Percentiles rank a stretch among this genome's conserved stretches.
phyloP scores from a whole-genome alignment of 2,113 vertebrate species.

The Phrynosoma blainvillii region DNA sequence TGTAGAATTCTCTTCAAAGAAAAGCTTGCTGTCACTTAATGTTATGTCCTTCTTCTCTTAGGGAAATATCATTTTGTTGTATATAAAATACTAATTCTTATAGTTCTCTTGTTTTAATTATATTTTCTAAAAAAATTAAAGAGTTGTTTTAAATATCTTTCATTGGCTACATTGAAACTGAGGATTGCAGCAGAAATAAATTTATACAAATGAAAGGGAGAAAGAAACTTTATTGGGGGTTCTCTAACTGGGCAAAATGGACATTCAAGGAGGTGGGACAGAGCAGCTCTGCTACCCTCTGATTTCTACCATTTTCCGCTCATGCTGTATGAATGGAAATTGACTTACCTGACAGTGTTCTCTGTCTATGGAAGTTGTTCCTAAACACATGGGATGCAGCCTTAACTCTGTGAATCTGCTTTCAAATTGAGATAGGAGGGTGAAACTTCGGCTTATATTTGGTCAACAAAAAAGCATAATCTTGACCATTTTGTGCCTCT shows the following conservation, averaged over 20 bases:
- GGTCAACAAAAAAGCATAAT: background rate
- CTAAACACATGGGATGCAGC: background rate
- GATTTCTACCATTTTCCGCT: background rate
- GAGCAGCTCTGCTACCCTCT: background rate
- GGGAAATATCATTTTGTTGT: background rate
- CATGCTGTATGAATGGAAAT: background rate
- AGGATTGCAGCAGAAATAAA: background rate
- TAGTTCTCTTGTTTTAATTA: background rate
- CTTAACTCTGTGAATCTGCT: background rate
- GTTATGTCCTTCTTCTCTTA: background rate
- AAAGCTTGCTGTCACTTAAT: background rate
- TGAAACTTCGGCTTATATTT: background rate
- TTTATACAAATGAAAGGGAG: background rate
- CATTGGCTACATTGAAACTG: background rate
- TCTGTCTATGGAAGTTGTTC: no score
- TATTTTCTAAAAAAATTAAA: background rate
- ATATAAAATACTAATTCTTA: background rate
- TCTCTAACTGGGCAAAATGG: background rate
- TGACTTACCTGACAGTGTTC: background rate
- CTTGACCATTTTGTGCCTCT: background rate
- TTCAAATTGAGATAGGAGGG: slow-evolving; percentile 32
- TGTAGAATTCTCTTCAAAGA: background rate
- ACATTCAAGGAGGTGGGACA: no score
- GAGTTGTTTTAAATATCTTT: background rate
- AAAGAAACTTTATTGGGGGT: background rate